phyloP scores from a whole-genome alignment of 2,113 vertebrate genomes.

The Spheniscus mendiculus region DNA sequence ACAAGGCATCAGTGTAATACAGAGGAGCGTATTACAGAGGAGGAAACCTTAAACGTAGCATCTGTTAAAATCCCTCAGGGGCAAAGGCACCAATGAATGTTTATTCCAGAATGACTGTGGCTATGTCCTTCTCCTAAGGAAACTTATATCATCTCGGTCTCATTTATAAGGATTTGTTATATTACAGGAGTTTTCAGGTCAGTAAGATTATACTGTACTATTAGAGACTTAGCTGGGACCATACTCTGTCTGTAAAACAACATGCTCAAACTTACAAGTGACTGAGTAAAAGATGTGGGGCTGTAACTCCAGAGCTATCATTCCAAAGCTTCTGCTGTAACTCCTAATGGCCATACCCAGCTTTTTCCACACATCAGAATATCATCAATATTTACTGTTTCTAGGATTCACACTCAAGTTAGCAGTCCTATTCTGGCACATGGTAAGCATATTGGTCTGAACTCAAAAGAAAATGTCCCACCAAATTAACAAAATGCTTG shows the following conservation, averaged over 20 bases:
- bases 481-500: neutral
- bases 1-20: neutral
- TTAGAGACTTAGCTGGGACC: neutral
- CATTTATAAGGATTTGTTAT: neutral
- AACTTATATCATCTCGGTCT: neutral
- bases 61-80: neutral
- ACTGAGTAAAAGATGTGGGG: neutral
- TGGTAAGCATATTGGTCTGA: neutral
- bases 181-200: neutral
- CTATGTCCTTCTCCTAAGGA: neutral
- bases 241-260: neutral
- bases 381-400: neutral
- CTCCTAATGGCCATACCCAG: neutral
- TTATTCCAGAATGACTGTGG: neutral
- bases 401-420: neutral
- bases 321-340: neutral
- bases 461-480: neutral
- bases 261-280: neutral
- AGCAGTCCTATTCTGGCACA: neutral
- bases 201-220: neutral
- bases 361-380: neutral
- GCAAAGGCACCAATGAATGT: neutral
- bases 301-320: neutral
- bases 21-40: neutral
- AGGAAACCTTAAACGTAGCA: neutral